These are phyloP conservation scores for Plemyria rubiginata DNA, from an alignment of 2,888 invertebrate species.

Conservation along the genomic window DNA sequence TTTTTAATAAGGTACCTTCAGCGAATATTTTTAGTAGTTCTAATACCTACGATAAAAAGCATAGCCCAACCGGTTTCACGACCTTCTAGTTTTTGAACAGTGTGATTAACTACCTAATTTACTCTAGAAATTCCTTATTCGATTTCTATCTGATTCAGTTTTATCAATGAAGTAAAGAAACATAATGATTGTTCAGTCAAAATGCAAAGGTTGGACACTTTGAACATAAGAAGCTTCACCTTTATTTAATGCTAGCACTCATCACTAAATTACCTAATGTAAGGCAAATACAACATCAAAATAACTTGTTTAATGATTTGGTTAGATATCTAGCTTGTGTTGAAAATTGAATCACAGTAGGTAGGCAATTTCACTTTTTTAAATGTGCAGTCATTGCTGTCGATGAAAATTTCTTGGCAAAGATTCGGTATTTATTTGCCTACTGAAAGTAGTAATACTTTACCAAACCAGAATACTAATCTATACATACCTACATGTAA, in stretches of 20 bases:
- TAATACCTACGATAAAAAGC: background rate
- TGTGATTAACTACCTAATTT: background rate
- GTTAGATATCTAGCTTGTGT: no score
- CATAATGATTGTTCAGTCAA: background rate
- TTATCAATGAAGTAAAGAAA: background rate
- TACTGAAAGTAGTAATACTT: background rate
- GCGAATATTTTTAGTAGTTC: background rate
- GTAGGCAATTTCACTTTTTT: background rate
- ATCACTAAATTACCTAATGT: no score
- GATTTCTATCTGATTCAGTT: background rate
- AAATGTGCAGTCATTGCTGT: background rate
- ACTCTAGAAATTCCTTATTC: background rate
- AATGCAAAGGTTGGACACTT: no score
- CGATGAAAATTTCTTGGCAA: constrained; percentile 10
- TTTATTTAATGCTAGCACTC: no score
- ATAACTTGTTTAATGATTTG: no score
- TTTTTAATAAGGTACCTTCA: constrained; percentile 77
- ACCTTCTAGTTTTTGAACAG: constrained; percentile 27
- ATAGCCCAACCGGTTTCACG: constrained; percentile 25
- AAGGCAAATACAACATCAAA: no score
- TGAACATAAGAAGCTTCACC: no score
- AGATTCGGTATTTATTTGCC: constrained; percentile 2
- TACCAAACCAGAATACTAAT: no score
- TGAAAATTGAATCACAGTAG: no score
- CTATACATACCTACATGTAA: no score